Evolutionary conservation across 1,140 invertebrate species (phyloP).

Genomic region (Araneus ventricosus): DNA sequence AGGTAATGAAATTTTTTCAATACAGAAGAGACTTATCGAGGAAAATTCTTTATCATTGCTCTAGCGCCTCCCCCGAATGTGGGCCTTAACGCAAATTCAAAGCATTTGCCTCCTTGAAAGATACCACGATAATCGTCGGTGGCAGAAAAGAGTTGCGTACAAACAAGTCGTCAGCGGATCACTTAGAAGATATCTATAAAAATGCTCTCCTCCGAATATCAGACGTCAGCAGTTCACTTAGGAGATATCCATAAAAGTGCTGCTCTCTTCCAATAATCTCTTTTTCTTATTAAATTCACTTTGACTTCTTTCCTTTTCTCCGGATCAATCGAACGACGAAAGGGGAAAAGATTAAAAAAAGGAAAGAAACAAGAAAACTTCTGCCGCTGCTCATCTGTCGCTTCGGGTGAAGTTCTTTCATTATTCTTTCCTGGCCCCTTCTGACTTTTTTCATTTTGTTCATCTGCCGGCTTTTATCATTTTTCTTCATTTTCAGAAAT

Average conservation of each 20-base stretch:
- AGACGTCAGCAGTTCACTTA: neutral
- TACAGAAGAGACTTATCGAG: too few relatives aligned
- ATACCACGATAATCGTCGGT: too few relatives aligned
- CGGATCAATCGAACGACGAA: neutral
- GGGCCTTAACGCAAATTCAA: neutral
- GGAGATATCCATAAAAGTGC: neutral
- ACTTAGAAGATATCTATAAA: neutral
- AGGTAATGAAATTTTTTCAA: too few relatives aligned
- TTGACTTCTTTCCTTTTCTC: neutral
- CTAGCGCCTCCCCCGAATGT: neutral
- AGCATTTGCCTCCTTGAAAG: neutral
- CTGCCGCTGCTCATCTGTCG: neutral
- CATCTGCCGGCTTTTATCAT: neutral
- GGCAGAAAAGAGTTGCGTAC: neutral
- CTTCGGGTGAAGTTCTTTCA: neutral
- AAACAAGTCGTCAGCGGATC: neutral
- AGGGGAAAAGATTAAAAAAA: neutral
- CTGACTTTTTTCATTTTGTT: neutral
- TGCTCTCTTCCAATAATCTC: neutral
- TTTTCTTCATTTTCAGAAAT: neutral
- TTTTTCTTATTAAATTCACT: constrained; percentile 22
- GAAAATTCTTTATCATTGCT: neutral
- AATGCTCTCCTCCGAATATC: neutral
- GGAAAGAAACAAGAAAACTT: neutral
- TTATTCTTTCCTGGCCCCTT: neutral